Evolutionary conservation across 2,113 vertebrate genomes (phyloP), one percentile per base, ranked within the genome.

Genomic region (Pelmatolapia mariae): DNA sequence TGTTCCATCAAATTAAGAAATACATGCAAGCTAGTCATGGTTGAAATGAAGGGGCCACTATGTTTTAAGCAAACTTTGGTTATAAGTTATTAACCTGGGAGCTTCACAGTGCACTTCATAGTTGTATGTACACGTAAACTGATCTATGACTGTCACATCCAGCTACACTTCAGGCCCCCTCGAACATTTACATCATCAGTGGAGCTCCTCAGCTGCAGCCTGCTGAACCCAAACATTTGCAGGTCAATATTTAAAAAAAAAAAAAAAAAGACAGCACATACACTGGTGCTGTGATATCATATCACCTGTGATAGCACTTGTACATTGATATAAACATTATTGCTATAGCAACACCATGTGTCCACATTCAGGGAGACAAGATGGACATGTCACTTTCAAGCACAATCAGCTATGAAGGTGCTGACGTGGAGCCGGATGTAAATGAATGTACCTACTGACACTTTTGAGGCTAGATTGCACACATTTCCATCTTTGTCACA

Each of bases 41-140:
- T 61, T 31, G 57, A 9, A 61, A 18, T 31, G 57, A 31, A 53
- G 54, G 15, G 57, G 15, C 57, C 26, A 0, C 26, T 29, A 16
- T 59, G 56, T 0, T 59, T 59, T 31, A 31, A 5, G 2, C 54
- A 57, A 8, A 59, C 15, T 2, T 59, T 2, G 8, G 26, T 3
- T 31, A 31, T 59, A 31, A 59, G 57, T 61, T 31, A 10, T 61
- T 61, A 31, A 61, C 2, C 57, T 18, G 57, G 57, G 57, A 61
- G 57, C 29, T 31, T 31, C 26, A 59, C 57, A 18, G 26, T 59
- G 57, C 26, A 0, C 57, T 0, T 0, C 57, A 2, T 61, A 31
- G 26, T 61, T 0, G 57, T 61, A 0, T 3, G 57, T 10, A 53
- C 52, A 53, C 4, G 9, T 53, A 31, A 16, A 61, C 0, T 33